Evolutionary conservation across 2,113 vertebrate genomes (phyloP).

Genomic region (Onychostoma macrolepis): DNA sequence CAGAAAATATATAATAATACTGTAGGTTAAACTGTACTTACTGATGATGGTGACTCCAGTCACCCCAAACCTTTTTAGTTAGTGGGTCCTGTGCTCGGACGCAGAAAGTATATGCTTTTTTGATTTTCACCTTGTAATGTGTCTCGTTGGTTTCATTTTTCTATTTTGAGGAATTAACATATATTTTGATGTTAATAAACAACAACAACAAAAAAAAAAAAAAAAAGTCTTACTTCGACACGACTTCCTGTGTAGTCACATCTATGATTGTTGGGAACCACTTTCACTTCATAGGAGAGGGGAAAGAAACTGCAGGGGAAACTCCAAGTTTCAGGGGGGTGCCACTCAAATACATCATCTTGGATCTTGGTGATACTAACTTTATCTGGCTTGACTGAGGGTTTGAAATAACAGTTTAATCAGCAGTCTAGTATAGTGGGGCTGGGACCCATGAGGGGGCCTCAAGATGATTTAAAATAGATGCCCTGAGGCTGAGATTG

Average conservation of each 20-base stretch:
- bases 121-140: constrained; percentile 34
- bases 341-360: constrained; percentile 64
- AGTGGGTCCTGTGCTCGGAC: constrained; percentile 69
- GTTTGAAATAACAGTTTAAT: not conserved
- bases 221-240: not conserved
- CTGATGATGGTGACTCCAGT: constrained; percentile 65
- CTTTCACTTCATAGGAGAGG: constrained; percentile 73
- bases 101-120: constrained; percentile 67
- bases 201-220: not conserved
- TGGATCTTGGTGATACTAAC: constrained; percentile 26
- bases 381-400: constrained; percentile 69
- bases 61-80: constrained; percentile 61
- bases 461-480: not conserved
- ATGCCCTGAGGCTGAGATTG: too few species aligned
- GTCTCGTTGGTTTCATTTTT: constrained; percentile 5
- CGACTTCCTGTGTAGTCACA: constrained; percentile 59
- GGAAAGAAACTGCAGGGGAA: constrained; percentile 66
- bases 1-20: not conserved
- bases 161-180: not conserved
- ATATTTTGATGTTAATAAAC: not conserved
- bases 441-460: not conserved
- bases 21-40: constrained; percentile 56
- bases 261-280: constrained; percentile 42
- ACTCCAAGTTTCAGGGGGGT: constrained; percentile 70
- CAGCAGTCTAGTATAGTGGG: not conserved